Evolutionary conservation across 2,888 invertebrate species (phyloP).

Genomic region (Tachystola acroxantha): DNA sequence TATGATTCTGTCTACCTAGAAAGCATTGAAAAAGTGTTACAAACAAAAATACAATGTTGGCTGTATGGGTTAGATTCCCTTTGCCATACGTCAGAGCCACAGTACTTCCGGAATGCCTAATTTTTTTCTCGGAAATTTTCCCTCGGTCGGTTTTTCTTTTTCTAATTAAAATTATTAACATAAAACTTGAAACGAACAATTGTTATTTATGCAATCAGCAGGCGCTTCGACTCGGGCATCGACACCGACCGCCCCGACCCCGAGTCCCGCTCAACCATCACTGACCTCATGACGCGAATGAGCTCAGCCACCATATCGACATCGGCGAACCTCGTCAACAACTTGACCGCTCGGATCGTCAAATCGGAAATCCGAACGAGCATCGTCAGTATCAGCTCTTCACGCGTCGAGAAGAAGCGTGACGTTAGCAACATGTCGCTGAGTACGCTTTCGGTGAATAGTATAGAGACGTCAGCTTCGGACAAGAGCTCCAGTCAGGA

Average conservation of each 20-base stretch:
- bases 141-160: no score
- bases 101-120: no score
- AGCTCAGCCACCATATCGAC: slow-evolving; percentile 60
- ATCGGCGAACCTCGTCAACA: slow-evolving; percentile 52
- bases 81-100: no score
- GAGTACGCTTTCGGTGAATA: slow-evolving; percentile 65
- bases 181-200: no score
- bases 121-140: no score
- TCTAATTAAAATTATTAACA: no score
- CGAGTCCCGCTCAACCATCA: slow-evolving; percentile 51
- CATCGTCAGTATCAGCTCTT: slow-evolving; percentile 65
- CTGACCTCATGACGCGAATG: slow-evolving; percentile 66
- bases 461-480: slow-evolving; percentile 59
- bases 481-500: slow-evolving; percentile 72
- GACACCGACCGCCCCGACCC: slow-evolving; percentile 49
- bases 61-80: no score
- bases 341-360: slow-evolving; percentile 50
- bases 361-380: slow-evolving; percentile 64
- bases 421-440: slow-evolving; percentile 53
- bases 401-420: slow-evolving; percentile 56
- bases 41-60: no score
- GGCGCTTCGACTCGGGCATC: slow-evolving; percentile 37
- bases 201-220: no score
- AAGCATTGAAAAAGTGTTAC: no score
- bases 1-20: no score